These are phyloP conservation scores for Umimayanthus kanabou DNA, from an alignment of 92 coral and sea anemone genomes.

Conservation along the genomic window DNA sequence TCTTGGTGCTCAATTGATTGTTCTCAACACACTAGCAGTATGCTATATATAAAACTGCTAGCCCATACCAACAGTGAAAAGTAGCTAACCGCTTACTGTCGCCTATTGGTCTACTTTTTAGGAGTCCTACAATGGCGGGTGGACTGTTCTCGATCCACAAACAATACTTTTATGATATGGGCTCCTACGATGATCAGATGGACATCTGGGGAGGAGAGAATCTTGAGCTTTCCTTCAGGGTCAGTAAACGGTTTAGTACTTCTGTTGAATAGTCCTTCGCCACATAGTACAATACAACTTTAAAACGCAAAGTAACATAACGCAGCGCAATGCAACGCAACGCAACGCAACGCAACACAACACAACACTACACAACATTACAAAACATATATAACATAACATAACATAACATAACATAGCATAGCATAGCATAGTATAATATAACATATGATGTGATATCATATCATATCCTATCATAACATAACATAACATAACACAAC, in stretches of 20 bases:
- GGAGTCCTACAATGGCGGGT: conserved; percentile 93
- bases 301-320: not conserved
- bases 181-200: conserved; percentile 80
- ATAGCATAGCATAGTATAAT: too few species aligned
- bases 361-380: too few species aligned
- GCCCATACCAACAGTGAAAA: too few species aligned
- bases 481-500: not conserved
- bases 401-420: too few species aligned
- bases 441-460: too few species aligned
- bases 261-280: not conserved
- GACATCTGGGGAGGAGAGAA: conserved; percentile 75
- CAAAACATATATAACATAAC: not conserved
- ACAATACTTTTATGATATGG: conserved; percentile 84
- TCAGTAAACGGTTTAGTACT: conserved; percentile 17
- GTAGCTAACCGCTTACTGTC: not conserved
- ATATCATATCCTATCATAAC: too few species aligned
- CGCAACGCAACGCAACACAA: not conserved
- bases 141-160: conserved; percentile 83
- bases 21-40: too few species aligned
- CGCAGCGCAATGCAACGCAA: not conserved
- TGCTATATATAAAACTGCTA: not conserved
- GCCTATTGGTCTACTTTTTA: not conserved
- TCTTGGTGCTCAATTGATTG: too few species aligned
- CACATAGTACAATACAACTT: not conserved
- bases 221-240: conserved; percentile 75